Conservation (phyloP, 2,797 vertebrate genomes). For the Gobio occitaniae region DNA sequence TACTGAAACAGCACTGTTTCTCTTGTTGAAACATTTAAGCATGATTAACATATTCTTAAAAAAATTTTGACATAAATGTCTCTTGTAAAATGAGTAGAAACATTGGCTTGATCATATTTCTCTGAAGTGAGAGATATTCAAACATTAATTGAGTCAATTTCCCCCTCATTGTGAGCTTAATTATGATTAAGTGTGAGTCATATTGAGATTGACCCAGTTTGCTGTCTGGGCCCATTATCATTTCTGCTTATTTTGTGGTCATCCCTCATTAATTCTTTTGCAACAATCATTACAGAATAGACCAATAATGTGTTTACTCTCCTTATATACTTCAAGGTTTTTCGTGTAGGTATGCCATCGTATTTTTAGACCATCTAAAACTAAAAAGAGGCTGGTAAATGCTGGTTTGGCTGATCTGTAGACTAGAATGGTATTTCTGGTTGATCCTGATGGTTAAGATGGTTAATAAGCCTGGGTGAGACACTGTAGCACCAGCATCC, state of each 20-base stretch:
- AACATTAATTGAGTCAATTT: slow-evolving; percentile 9
- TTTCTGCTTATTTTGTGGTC: slow-evolving; percentile 14
- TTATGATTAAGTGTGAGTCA: slow-evolving; percentile 17
- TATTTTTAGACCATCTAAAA: neutral
- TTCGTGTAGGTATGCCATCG: too few relatives aligned
- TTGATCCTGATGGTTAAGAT: neutral
- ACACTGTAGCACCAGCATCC: neutral
- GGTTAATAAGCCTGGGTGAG: neutral
- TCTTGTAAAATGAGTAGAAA: slow-evolving; percentile 8
- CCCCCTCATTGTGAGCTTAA: slow-evolving; percentile 9
- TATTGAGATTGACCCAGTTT: slow-evolving; percentile 35
- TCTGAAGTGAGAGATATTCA: neutral
- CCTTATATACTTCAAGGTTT: neutral
- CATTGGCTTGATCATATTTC: neutral
- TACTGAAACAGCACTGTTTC: neutral
- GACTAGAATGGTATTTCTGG: neutral
- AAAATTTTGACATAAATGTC: neutral
- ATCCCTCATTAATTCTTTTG: neutral
- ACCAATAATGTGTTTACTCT: too few relatives aligned
- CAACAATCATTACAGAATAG: too few relatives aligned
- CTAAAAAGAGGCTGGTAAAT: neutral
- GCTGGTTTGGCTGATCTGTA: neutral
- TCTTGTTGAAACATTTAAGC: neutral
- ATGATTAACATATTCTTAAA: neutral
- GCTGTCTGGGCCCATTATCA: neutral